phyloP scores from a whole-genome alignment of 2,888 invertebrate species.

The Oscheius sp. region DNA sequence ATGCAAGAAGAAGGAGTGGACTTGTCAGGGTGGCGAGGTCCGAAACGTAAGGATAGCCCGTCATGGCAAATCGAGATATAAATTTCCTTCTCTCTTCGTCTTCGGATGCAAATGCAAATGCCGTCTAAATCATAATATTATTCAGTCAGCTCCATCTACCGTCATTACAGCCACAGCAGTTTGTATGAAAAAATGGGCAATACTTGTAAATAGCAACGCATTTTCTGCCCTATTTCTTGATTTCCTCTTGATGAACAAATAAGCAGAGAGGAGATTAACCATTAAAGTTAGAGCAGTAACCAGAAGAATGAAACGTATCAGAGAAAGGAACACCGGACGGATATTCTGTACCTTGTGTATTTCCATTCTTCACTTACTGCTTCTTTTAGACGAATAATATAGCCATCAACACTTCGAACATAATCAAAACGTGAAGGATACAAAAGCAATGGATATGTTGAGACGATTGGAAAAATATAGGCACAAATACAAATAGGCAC shows the following conservation, averaged over 20 bases:
- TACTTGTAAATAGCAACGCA: slow-evolving; percentile 31
- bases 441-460: slow-evolving; percentile 27
- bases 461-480: slow-evolving; percentile 32
- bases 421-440: slow-evolving; percentile 24
- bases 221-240: slow-evolving; percentile 31
- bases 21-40: slow-evolving; percentile 31
- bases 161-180: slow-evolving; percentile 26
- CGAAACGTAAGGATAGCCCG: slow-evolving; percentile 33
- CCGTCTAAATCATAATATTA: slow-evolving; percentile 3
- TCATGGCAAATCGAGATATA: slow-evolving; percentile 28
- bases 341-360: slow-evolving; percentile 31
- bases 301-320: slow-evolving; percentile 28
- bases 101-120: slow-evolving; percentile 29
- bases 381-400: slow-evolving; percentile 20
- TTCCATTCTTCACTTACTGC: slow-evolving; percentile 19
- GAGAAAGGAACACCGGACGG: slow-evolving; percentile 18
- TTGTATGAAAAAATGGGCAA: slow-evolving; percentile 30
- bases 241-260: slow-evolving; percentile 27
- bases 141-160: not conserved
- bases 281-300: slow-evolving; percentile 27
- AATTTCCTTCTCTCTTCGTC: slow-evolving; percentile 8
- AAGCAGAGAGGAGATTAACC: slow-evolving; percentile 30
- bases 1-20: slow-evolving; percentile 28
- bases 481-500: slow-evolving; percentile 27
- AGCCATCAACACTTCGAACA: slow-evolving; percentile 22